A percentile compares a stretch with the other conserved stretches of the same genome.
Conservation (phyloP, 2,113 vertebrate genomes). For the Catharus bicknelli region DNA sequence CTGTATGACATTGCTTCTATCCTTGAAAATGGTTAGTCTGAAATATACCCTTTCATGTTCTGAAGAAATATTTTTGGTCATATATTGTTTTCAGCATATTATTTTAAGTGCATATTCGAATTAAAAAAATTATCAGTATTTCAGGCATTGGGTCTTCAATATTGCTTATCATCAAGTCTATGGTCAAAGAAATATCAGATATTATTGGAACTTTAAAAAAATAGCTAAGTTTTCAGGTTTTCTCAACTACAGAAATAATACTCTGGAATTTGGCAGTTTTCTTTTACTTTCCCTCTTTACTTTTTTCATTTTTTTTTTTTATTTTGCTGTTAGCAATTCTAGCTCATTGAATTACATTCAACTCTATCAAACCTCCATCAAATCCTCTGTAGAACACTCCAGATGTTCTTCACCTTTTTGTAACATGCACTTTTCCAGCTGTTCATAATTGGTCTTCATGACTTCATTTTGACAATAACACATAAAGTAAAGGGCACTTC, state of each 20-base stretch:
- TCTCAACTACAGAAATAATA: conserved; percentile 31
- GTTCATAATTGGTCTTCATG: not conserved
- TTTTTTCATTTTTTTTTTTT: not conserved
- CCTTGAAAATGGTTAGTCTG: not conserved
- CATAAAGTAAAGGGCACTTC: conserved; percentile 59
- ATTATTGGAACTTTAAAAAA: conserved; percentile 39
- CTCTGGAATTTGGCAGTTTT: not conserved
- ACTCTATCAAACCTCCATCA: not conserved
- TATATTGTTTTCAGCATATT: not conserved
- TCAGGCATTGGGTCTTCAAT: not conserved
- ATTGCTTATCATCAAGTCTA: conserved; percentile 9
- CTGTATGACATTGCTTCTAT: not conserved
- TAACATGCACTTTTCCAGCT: not conserved
- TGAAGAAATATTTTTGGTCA: not conserved
- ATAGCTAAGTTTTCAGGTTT: conserved; percentile 46
- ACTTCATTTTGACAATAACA: conserved; percentile 5
- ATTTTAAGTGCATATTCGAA: not conserved
- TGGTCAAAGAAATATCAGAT: conserved; percentile 28
- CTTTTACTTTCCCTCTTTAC: not conserved
- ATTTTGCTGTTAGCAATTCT: conserved; percentile 35
- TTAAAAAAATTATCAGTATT: conserved; percentile 4
- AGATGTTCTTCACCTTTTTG: not conserved
- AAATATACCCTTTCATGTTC: not conserved
- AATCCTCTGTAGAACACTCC: conserved; percentile 11
- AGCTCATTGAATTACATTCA: conserved; percentile 18